Evolutionary conservation across 2,113 vertebrate species (phyloP).

Genomic region (Deroptyus accipitrinus): DNA sequence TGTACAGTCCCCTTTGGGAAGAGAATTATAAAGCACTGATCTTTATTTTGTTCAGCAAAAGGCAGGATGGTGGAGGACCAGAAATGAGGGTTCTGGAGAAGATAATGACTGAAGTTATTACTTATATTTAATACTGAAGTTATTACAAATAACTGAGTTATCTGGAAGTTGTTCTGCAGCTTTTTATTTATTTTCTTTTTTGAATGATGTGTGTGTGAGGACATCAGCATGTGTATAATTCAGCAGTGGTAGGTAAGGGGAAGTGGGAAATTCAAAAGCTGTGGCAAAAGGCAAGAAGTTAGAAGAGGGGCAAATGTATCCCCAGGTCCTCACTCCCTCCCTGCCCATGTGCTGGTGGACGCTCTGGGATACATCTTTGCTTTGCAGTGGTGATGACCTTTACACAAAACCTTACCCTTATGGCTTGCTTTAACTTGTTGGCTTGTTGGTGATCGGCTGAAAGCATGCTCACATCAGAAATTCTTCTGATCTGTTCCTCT

Average conservation of each 20-base stretch:
- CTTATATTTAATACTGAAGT: not conserved
- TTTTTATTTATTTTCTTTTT: not conserved
- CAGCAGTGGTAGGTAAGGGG: not conserved
- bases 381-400: not conserved
- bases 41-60: not conserved
- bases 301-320: not conserved
- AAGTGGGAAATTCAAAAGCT: not conserved
- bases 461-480: fast-evolving
- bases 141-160: not conserved
- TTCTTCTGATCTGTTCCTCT: not conserved
- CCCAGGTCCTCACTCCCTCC: not conserved
- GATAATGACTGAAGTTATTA: not conserved
- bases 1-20: not conserved
- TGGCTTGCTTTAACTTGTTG: not conserved
- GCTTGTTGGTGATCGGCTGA: not conserved
- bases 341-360: not conserved
- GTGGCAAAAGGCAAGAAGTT: not conserved
- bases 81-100: not conserved
- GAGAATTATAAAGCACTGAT: not conserved
- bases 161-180: not conserved
- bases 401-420: not conserved
- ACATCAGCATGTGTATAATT: fast-evolving
- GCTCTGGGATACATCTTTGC: not conserved
- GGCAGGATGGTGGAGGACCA: not conserved
- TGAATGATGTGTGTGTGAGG: not conserved